Conservation (phyloP, 2,888 invertebrate genomes). For the Perdita meconis region DNA sequence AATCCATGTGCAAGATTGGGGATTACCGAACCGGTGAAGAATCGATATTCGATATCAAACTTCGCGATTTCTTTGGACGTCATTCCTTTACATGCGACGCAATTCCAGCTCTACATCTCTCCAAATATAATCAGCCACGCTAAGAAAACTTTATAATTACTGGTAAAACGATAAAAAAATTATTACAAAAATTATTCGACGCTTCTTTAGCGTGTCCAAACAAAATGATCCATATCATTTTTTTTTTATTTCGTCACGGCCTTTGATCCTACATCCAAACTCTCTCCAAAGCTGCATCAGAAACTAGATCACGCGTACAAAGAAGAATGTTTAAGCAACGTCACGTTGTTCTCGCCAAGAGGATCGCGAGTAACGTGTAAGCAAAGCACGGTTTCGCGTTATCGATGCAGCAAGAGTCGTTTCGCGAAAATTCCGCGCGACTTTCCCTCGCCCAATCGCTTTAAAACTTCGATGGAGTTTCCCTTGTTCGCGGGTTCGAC, state of each 20-base stretch:
- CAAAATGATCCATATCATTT: too few species aligned
- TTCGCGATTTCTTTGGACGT: not conserved
- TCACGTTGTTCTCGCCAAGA: not conserved
- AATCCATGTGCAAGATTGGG: not conserved
- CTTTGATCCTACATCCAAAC: too few species aligned
- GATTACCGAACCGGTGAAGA: not conserved
- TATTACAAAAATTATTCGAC: too few species aligned
- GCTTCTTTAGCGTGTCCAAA: too few species aligned
- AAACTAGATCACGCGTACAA: not conserved
- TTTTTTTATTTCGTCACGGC: too few species aligned
- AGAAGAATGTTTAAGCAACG: not conserved
- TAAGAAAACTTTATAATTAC: too few species aligned
- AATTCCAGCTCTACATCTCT: too few species aligned
- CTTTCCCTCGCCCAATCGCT: constrained; percentile 26
- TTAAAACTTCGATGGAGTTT: constrained; percentile 53
- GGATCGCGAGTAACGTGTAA: not conserved
- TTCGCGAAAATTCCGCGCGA: constrained; percentile 32
- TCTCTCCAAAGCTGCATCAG: constrained; percentile 1
- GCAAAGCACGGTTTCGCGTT: constrained; percentile 25
- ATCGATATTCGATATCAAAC: constrained; percentile 19
- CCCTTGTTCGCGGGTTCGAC: constrained; percentile 25
- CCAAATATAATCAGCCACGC: too few species aligned
- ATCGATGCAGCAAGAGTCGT: constrained; percentile 41
- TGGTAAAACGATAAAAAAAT: too few species aligned
- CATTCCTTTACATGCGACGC: too few species aligned